phyloP scores from a whole-genome alignment of 2,113 vertebrate species.

The Otolemur garnettii region DNA sequence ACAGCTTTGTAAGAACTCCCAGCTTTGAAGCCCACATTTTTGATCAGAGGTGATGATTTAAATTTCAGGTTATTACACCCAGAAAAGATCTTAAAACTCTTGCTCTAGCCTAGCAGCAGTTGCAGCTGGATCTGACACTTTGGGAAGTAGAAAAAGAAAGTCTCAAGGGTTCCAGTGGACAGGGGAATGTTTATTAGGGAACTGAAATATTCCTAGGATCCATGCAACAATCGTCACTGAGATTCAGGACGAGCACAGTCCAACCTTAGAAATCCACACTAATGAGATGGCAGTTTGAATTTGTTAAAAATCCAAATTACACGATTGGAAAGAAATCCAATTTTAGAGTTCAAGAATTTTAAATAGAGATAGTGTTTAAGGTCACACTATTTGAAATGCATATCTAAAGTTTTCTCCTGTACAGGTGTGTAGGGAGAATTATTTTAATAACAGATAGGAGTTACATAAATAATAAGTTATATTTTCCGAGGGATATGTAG shows the following conservation, averaged over 20 bases:
- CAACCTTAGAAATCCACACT: not conserved
- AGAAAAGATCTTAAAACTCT: not conserved
- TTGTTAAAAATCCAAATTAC: not conserved
- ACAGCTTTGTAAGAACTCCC: not conserved
- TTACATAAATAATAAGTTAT: not conserved
- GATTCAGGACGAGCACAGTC: not conserved
- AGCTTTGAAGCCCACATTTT: not conserved
- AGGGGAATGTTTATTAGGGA: not conserved
- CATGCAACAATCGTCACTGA: not conserved
- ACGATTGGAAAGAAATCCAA: not conserved
- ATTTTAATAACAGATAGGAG: not conserved
- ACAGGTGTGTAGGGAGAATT: not conserved
- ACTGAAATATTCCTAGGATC: not conserved
- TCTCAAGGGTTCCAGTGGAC: not conserved
- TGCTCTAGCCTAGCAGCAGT: not conserved
- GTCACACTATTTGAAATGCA: not conserved
- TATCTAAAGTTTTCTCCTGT: not conserved
- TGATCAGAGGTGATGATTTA: not conserved
- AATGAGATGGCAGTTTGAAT: not conserved
- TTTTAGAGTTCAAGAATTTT: not conserved
- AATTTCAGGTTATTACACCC: not conserved
- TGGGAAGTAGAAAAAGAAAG: not conserved
- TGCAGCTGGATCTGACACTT: not conserved
- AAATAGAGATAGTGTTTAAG: not conserved
- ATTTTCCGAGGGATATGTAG: not conserved